Evolutionary conservation across 1,140 invertebrate genomes (phyloP).

Genomic region (Musca vetustissima): DNA sequence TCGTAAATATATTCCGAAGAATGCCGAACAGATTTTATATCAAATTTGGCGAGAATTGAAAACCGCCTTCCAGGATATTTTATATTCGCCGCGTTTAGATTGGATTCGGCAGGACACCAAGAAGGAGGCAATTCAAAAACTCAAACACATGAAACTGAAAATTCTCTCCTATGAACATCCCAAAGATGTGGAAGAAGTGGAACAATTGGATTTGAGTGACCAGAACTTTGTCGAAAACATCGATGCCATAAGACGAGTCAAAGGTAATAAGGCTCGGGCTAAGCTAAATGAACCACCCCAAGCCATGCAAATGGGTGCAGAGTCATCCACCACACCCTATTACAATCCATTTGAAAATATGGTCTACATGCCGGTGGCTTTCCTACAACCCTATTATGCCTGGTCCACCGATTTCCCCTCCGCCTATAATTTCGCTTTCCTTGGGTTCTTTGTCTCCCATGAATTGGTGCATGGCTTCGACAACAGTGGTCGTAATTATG

Average conservation of each 20-base stretch:
- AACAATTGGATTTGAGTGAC: constrained; percentile 25
- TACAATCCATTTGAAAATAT: constrained; percentile 31
- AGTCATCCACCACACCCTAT: background rate
- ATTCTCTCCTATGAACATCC: constrained; percentile 32
- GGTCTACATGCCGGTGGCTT: constrained; percentile 35
- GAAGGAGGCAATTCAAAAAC: constrained; percentile 29
- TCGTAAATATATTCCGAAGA: too few species aligned
- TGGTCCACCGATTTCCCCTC: constrained; percentile 34
- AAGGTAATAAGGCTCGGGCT: background rate
- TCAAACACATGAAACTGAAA: constrained; percentile 33
- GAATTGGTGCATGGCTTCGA: constrained; percentile 43
- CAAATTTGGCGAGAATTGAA: constrained; percentile 26
- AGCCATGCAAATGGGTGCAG: background rate
- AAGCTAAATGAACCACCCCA: background rate
- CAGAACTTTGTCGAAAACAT: constrained; percentile 38
- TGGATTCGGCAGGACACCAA: constrained; percentile 35
- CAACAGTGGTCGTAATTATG: constrained; percentile 23
- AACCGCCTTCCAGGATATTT: constrained; percentile 32
- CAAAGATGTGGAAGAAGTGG: constrained; percentile 33
- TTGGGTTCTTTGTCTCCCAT: constrained; percentile 45
- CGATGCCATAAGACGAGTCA: constrained; percentile 11
- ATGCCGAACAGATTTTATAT: too few species aligned
- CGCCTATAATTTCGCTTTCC: constrained; percentile 39
- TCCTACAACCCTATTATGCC: constrained; percentile 42
- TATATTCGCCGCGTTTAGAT: constrained; percentile 24